Base-by-base conservation (phyloP, 2,113 vertebrate genomes). In the Eleginops maclovinus region DNA sequence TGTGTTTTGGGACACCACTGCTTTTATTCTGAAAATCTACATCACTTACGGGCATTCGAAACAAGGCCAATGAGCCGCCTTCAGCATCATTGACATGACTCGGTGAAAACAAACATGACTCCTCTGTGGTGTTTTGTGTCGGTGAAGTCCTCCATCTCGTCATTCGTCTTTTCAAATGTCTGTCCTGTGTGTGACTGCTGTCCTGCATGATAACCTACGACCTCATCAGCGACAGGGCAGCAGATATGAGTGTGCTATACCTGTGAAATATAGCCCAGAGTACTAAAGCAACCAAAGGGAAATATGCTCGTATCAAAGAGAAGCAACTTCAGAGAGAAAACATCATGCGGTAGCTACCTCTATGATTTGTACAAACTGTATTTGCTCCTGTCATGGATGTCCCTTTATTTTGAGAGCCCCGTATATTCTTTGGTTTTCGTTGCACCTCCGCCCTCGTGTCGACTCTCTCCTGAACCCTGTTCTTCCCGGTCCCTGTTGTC, bases 391-490 rank as follows among this genome's bases (percentile, higher is more conserved):
- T 83, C 61, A 44, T 67, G 28, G 46, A 46, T 80, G 77, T 78
- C 16, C 14, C 28, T 79, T 87, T 66, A 19, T 75, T 90, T 85
- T 81, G 19, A 66, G 62, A 84, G 43, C 71, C 70, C 77, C 17
- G 36, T 74, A 74, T 19, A 15, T 22, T 3, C 22, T 19, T 61
- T 63, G n/a, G 79, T 87, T 82, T 46, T 28, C 6, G 49, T 92
- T 79, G 1, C 72, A 81, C 80, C 65, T 82, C 58, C 54, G 36
- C 72, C 66, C 53, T 80, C 43, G 15, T 81, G 83, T 89, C 63
- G 63, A 59, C 64, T 64, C n/a, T 78, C 79, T 86, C 79, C 86
- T 71, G 58, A 87, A 77, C 66, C 83, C 80, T 62, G 44, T 53
- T 65, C 59, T 55, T 81, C 67, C 79, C 59, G 74, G 69, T 76